phyloP scores from a whole-genome alignment of 2,888 invertebrate genomes.

The Eueremaeus valkanovi region DNA sequence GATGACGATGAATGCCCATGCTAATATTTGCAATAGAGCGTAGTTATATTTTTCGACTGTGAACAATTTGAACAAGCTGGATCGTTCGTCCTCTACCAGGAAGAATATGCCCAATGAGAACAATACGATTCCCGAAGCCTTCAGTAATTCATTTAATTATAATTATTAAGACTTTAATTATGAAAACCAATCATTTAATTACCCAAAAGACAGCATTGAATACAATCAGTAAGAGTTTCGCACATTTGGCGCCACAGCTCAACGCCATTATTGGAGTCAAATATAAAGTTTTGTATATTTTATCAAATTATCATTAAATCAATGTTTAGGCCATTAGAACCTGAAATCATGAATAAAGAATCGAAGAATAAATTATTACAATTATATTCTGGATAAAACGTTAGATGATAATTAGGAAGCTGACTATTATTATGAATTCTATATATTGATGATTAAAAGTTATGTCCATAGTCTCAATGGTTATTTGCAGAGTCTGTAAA shows the following conservation, averaged over 20 bases:
- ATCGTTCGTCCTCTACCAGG: conserved; percentile 57
- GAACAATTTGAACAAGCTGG: conserved; percentile 57
- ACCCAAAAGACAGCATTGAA: conserved; percentile 55
- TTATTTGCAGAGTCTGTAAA: too few species aligned
- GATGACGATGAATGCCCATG: conserved; percentile 57
- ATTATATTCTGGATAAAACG: too few species aligned
- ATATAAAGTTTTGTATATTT: too few species aligned
- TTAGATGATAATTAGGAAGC: too few species aligned
- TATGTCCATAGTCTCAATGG: too few species aligned
- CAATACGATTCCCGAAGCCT: conserved; percentile 57
- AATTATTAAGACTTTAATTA: too few species aligned
- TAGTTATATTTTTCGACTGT: conserved; percentile 53
- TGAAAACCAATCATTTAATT: too few species aligned
- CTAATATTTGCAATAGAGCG: conserved; percentile 55
- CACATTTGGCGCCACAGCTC: conserved; percentile 54
- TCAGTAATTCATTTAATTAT: too few species aligned
- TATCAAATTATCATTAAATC: background rate
- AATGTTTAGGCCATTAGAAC: background rate
- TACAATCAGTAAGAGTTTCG: conserved; percentile 54
- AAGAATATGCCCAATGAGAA: conserved; percentile 59
- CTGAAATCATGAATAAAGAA: background rate
- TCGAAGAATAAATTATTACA: too few species aligned
- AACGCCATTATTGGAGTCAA: conserved; percentile 47
- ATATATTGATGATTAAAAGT: too few species aligned
- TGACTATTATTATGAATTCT: too few species aligned